Percentiles rank a stretch among this genome's conserved stretches.
Evolutionary conservation across 2,113 vertebrate genomes (phyloP).

Genomic region (Tor tambroides): DNA sequence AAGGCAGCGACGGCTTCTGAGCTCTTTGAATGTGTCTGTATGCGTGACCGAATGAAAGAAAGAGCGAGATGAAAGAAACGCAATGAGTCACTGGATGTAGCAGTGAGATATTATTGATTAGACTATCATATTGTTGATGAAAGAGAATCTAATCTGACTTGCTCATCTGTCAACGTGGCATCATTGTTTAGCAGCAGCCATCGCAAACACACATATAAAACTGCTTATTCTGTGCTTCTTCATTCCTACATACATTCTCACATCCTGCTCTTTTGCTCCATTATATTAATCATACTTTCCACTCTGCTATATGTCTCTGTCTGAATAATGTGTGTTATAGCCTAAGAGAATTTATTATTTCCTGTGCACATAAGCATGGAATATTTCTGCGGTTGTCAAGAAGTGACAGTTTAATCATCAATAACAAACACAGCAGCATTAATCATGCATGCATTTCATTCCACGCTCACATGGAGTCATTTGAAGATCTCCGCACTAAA

Average conservation of each 20-base stretch:
- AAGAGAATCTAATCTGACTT: conserved; percentile 78
- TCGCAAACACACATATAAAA: conserved; percentile 48
- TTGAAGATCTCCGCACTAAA: conserved; percentile 33
- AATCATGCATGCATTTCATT: conserved; percentile 36
- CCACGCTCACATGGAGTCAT: conserved; percentile 19
- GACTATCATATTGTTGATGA: conserved; percentile 76
- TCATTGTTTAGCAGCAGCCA: conserved; percentile 71
- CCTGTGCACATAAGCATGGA: conserved; percentile 36
- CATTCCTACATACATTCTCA: conserved; percentile 60
- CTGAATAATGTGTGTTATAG: conserved; percentile 51
- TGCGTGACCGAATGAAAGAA: conserved; percentile 1
- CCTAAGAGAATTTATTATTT: conserved; percentile 53
- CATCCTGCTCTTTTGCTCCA: conserved; percentile 32
- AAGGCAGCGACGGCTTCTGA: not conserved
- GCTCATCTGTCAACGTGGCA: conserved; percentile 78
- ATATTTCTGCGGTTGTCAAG: conserved; percentile 53
- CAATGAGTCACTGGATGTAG: conserved; percentile 29
- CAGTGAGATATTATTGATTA: conserved; percentile 72
- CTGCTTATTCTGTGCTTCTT: conserved; percentile 29
- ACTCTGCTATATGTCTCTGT: conserved; percentile 38
- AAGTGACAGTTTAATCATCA: conserved; percentile 44
- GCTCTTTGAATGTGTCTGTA: conserved; percentile 51
- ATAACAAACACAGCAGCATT: conserved; percentile 46
- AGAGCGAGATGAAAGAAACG: conserved; percentile 63
- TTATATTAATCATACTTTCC: conserved; percentile 55